These are phyloP conservation scores for Crossaster papposus DNA, from an alignment of 53 echinoderm and acorn worm genomes.

Conservation along the genomic window DNA sequence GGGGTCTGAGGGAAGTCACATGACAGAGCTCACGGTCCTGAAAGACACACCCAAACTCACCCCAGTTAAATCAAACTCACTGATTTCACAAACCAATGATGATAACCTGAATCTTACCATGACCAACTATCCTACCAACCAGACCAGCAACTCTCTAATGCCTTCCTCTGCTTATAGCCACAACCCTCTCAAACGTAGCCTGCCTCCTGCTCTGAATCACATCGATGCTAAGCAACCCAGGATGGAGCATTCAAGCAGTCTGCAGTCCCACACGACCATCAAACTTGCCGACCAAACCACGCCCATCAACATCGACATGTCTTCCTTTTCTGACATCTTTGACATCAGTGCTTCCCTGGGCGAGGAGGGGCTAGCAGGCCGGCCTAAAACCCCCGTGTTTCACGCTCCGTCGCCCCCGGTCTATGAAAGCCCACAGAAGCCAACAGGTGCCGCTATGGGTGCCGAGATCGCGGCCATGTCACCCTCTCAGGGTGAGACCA, in stretches of 20 bases:
- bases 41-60: background rate
- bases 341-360: slow-evolving; percentile 80
- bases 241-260: background rate
- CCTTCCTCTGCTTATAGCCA: background rate
- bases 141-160: background rate
- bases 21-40: slow-evolving; percentile 51
- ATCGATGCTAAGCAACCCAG: slow-evolving; percentile 55
- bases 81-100: slow-evolving; percentile 9
- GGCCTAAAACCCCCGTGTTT: slow-evolving; percentile 87
- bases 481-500: background rate
- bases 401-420: slow-evolving; percentile 72
- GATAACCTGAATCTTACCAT: background rate
- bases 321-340: slow-evolving; percentile 88
- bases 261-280: slow-evolving; percentile 51
- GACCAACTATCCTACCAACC: background rate
- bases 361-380: slow-evolving; percentile 86
- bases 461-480: slow-evolving; percentile 16
- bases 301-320: slow-evolving; percentile 84
- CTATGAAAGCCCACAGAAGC: slow-evolving; percentile 38
- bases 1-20: slow-evolving; percentile 11
- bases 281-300: slow-evolving; percentile 78
- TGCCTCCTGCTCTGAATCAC: slow-evolving; percentile 56
- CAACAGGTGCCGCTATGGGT: slow-evolving; percentile 16
- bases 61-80: slow-evolving; percentile 12
- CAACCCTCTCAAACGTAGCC: slow-evolving; percentile 13